Evolutionary conservation across 2,797 vertebrate species (phyloP), one percentile per base, ranked within the genome.

Genomic region (Protosalanx chinensis): DNA sequence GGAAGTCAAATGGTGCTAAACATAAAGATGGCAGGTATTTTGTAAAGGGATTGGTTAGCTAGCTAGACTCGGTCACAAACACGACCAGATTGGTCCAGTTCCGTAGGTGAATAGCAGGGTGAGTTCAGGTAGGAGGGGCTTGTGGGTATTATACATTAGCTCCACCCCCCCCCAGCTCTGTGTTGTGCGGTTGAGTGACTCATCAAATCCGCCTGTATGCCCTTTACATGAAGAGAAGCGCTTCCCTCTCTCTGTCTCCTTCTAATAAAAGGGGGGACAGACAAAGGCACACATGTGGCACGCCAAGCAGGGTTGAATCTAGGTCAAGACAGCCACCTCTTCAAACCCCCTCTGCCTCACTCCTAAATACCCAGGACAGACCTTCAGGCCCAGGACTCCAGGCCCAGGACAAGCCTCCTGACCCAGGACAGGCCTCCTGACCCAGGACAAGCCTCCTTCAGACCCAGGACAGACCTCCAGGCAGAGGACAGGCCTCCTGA

Each of bases 171-270:
- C 81, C 77, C 80, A 83, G 23, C 23, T 27, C 57, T 74, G 79
- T 75, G 86, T 82, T 88, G 78, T 82, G 81, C 77, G 81, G 82
- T 87, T 88, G 82, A 91, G 81, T 90, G 90, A 90, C 88, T 88
- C 88, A 90, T 89, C 86, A 86, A 84, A 90, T 83, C 68, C 79
- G 69, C 46, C 77, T 72, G 70, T 68, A 76, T 78, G 79, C 64
- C 62, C 77, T 79, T 79, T 81, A 81, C 35, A 65, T 80, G 73
- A 65, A 74, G 68, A 51, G 61, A 63, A 62, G 46, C 80, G 79
- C 78, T 81, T 81, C 79, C 10, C 49, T 46, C 71, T 77, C 69
- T 82, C 78, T 81, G 78, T 6, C 16, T 56, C 71, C 76, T 68
- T 82, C 79, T 76, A 81, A 79, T 84, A 77, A 86, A 88, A 85